phyloP scores from a whole-genome alignment of 2,113 vertebrate genomes.

The Oenanthe oenanthe region DNA sequence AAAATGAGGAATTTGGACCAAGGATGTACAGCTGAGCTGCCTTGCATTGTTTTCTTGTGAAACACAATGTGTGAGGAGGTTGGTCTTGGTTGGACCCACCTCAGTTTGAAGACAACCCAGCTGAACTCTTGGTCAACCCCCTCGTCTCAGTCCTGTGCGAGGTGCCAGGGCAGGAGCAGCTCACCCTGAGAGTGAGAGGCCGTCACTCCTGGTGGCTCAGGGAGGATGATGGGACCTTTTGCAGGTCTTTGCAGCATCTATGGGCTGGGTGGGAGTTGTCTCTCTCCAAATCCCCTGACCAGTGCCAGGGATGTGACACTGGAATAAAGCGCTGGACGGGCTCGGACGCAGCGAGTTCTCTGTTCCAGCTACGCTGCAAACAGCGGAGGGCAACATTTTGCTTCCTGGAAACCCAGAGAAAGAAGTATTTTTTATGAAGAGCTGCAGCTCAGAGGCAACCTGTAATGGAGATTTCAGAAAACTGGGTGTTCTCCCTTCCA shows the following conservation, averaged over 20 bases:
- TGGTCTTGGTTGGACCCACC: neutral
- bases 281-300: neutral
- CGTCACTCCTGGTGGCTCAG: fast-evolving
- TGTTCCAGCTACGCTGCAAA: conserved; percentile 12
- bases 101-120: neutral
- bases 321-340: fast-evolving
- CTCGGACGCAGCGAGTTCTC: neutral
- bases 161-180: neutral
- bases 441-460: conserved; percentile 51
- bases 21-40: neutral
- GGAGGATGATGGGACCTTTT: neutral
- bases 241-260: neutral
- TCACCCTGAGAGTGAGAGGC: neutral
- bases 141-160: fast-evolving
- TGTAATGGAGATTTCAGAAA: conserved; percentile 48
- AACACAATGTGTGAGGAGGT: fast-evolving
- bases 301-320: neutral
- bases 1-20: neutral
- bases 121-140: neutral
- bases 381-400: conserved; percentile 68
- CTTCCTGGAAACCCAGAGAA: conserved; percentile 62
- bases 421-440: conserved; percentile 42
- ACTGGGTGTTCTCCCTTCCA: conserved; percentile 41
- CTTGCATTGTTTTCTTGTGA: neutral
- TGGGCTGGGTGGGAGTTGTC: neutral